These are phyloP conservation scores for Crypturellus tataupa DNA, from an alignment of 2,797 vertebrate genomes.

Conservation along the genomic window DNA sequence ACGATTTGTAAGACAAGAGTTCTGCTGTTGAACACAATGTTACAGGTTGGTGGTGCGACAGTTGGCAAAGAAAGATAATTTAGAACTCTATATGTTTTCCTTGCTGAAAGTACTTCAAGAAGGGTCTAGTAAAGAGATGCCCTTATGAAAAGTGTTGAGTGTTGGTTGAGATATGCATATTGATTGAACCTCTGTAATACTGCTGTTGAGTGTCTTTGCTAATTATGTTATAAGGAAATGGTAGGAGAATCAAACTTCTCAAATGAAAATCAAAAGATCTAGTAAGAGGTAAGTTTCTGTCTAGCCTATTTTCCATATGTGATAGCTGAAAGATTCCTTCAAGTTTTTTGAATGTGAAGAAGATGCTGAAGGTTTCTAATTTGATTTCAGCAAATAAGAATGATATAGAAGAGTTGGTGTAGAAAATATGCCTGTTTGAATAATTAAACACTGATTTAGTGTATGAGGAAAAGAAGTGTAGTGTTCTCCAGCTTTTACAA, in stretches of 20 bases:
- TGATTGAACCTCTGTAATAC: background rate
- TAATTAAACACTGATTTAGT: background rate
- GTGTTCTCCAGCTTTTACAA: background rate
- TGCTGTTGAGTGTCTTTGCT: background rate
- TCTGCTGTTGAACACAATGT: background rate
- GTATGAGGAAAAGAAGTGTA: background rate
- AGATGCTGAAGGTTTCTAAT: background rate
- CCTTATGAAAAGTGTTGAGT: accelerated
- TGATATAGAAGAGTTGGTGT: background rate
- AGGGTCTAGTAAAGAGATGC: background rate
- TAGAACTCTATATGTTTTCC: background rate
- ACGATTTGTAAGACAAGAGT: background rate
- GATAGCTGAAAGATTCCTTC: background rate
- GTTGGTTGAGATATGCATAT: background rate
- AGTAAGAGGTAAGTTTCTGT: background rate
- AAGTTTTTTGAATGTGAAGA: background rate
- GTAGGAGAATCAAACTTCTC: background rate
- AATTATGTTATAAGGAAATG: background rate
- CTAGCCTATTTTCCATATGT: background rate
- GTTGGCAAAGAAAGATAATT: background rate
- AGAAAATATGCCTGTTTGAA: background rate
- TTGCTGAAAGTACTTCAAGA: background rate
- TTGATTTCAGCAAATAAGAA: background rate
- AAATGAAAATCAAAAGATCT: background rate
- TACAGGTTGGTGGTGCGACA: background rate